Base-by-base conservation (phyloP, 92 coral and sea anemone genomes). In the Isaurus tuberculatus region DNA sequence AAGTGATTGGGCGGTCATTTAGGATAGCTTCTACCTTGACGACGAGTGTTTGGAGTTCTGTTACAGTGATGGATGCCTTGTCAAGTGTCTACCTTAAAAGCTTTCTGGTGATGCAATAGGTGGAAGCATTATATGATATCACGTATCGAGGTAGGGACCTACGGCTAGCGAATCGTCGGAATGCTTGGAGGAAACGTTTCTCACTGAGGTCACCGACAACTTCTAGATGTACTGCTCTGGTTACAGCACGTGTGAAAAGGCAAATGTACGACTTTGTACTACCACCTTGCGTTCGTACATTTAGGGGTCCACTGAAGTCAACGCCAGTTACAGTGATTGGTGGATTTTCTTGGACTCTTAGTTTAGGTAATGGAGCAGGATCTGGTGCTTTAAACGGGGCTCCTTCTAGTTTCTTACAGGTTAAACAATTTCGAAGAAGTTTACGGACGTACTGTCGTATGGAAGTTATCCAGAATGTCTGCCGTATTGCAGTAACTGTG, bases 71-170 rank as follows among this genome's bases (percentile, higher is more conserved):
- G 7, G 32, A 61, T 28, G 91, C 73, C 61, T 73, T 57, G 44
- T 89, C 95, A 0, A 89, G 86, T 26, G 73, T 75, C 72, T 84
- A 86, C 86, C 79, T 74, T 60, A 66, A n/a, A n/a, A n/a, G n/a
- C n/a, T n/a, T 22, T 80, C 78, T 25, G 92, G 88, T 16, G 92
- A 74, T 0, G 87, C 29, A 1, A 57, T 72, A 89, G 17, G 91
- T 89, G 28, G 88, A 57, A 1, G 93, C 91, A 68, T 92, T 92
- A 51, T 87, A 89, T 2, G 95, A 86, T 3, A 92, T 83, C 86
- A 92, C 85, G 44, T 25, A 2, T 11, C 0, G 22, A 5, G 36
- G 70, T 2, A 69, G 48, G 11, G 73, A 69, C 32, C 55, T 31
- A 2, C 90, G 70, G 36, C 78, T 53, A 6, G 79, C 65, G 49